Conservation (phyloP, 2,797 vertebrate genomes). For the Avahi laniger region DNA sequence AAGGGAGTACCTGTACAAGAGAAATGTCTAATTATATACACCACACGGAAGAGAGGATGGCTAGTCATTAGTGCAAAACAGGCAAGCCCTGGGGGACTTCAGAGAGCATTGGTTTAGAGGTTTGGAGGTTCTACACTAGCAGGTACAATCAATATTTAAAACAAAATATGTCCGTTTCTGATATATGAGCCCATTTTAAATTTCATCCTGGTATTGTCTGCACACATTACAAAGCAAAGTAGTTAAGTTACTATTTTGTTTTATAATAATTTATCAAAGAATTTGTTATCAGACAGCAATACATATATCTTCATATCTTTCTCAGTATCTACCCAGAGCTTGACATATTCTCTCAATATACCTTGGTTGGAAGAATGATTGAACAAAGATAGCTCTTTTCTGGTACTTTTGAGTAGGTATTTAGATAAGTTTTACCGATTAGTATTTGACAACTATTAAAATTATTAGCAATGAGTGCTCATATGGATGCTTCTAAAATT, state of each 20-base stretch:
- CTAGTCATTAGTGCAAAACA: neutral
- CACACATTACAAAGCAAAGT: neutral
- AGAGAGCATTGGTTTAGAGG: neutral
- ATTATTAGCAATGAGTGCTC: neutral
- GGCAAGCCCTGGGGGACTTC: neutral
- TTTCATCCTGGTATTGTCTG: neutral
- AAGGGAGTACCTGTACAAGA: neutral
- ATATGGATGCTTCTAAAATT: neutral
- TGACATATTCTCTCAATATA: neutral
- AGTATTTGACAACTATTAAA: constrained; percentile 6
- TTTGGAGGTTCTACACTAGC: neutral
- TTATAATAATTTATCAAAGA: neutral
- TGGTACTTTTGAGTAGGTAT: neutral
- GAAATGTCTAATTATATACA: neutral
- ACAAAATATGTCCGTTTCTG: neutral
- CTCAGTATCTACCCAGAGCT: neutral
- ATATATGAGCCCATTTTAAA: neutral
- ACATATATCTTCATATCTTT: neutral
- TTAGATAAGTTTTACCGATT: neutral
- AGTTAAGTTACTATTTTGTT: neutral
- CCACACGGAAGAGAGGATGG: neutral
- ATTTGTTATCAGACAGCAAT: neutral
- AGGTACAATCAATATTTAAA: neutral
- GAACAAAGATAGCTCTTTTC: neutral
- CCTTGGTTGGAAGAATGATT: neutral